These are phyloP conservation scores for Grapholita molesta DNA, from an alignment of 1,140 invertebrate species.

Conservation along the genomic window DNA sequence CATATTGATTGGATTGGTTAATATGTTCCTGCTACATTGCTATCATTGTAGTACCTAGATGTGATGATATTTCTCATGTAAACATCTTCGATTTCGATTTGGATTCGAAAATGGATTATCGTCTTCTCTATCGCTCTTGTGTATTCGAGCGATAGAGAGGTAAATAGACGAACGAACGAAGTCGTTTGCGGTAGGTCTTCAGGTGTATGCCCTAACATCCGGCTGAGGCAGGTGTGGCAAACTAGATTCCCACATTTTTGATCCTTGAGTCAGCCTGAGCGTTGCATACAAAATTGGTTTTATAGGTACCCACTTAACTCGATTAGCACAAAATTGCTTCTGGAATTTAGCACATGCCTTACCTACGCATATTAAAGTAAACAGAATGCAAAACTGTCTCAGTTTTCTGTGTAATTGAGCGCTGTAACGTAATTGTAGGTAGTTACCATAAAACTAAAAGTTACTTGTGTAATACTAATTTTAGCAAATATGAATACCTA, in stretches of 20 bases:
- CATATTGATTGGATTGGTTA: no score
- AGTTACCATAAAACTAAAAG: not conserved
- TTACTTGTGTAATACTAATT: no score
- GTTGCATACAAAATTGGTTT: not conserved
- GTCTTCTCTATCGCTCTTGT: no score
- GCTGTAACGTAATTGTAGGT: not conserved
- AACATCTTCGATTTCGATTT: no score
- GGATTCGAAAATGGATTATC: no score
- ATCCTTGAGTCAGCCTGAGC: not conserved
- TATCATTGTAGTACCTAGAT: no score
- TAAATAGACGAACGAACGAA: no score
- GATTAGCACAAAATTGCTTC: not conserved
- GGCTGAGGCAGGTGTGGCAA: constrained; percentile 10
- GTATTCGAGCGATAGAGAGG: no score
- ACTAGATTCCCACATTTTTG: constrained; percentile 7
- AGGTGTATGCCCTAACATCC: not conserved
- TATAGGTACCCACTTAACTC: not conserved
- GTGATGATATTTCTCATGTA: no score
- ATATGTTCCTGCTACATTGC: no score
- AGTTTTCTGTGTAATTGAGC: not conserved
- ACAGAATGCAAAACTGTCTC: not conserved
- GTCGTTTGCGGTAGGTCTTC: no score
- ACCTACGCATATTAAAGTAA: not conserved
- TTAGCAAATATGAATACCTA: not conserved
- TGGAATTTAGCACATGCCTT: not conserved